Base-by-base conservation (phyloP, 2,797 vertebrate species). In the Strix occidentalis region DNA sequence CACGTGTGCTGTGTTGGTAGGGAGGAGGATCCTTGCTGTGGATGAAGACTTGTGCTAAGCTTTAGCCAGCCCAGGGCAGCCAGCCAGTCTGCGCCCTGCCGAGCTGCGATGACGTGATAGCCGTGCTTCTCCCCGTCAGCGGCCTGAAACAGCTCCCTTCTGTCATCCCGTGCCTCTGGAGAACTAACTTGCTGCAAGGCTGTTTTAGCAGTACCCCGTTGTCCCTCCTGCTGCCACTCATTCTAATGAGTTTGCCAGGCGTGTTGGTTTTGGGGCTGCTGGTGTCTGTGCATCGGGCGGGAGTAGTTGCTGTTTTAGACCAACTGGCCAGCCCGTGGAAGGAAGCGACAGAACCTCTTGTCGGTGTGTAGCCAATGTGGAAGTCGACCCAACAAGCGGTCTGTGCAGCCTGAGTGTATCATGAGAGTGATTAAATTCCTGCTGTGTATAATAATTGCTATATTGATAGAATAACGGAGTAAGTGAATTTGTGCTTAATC, bases 391-490 rank as follows among this genome's bases (percentile, higher is more conserved):
- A 84, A 41, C 23, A 45, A 87, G 84, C 0, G 0, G 5, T 61
- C 72, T 82, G 65, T 61, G 64, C 61, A 75, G 69, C 37, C 85
- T 8, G 41, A 78, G n/a, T 45, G 3, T 51, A 39, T 66, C 82
- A 76, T 21, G 83, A 90, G 81, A 80, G 78, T 74, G 91, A 89
- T 94, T 95, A 77, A 91, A 89, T 90, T 95, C 91, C 93, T 93
- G 87, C 95, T 96, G 95, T 86, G 91, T 87, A 23, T 72, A 88
- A 66, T 95, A 95, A 95, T 95, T 95, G 89, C 90, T 91, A 14
- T 80, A 84, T 66, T 79, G 94, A 80, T 80, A 84, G 87, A 91
- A 76, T 77, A 87, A 46, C 10, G 16, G 70, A 75, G 45, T 80
- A 64, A 85, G 68, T 92, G 85, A 87, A 88, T 91, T 91, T 93